Conservation (phyloP, 2,888 invertebrate species). For the Polylopha cassiicola region DNA sequence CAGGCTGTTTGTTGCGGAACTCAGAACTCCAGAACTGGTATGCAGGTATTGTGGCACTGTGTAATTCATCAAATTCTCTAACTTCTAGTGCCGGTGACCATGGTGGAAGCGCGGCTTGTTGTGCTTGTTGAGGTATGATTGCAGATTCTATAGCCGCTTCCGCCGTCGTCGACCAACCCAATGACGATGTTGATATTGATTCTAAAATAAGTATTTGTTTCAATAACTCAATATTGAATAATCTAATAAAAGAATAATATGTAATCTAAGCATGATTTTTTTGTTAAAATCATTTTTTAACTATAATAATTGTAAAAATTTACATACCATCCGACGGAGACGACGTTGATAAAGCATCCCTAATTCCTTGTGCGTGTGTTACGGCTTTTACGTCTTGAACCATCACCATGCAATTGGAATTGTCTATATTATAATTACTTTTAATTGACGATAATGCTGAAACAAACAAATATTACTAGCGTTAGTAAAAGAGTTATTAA, state of each 20-base stretch:
- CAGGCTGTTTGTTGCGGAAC: slow-evolving; percentile 93
- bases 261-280: no score
- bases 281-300: no score
- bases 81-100: slow-evolving; percentile 88
- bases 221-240: slow-evolving; percentile 1
- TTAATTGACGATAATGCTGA: slow-evolving; percentile 94
- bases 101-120: slow-evolving; percentile 86
- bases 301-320: slow-evolving; percentile 11
- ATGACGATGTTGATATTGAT: slow-evolving; percentile 77
- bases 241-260: no score
- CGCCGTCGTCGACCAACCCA: slow-evolving; percentile 73
- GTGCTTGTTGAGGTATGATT: slow-evolving; percentile 81
- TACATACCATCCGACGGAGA: slow-evolving; percentile 69
- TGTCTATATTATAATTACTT: slow-evolving; percentile 84
- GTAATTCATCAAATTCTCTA: slow-evolving; percentile 89
- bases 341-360: slow-evolving; percentile 80
- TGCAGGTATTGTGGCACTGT: slow-evolving; percentile 90
- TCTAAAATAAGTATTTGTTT: slow-evolving; percentile 80
- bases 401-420: slow-evolving; percentile 88
- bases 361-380: slow-evolving; percentile 90
- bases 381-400: slow-evolving; percentile 93
- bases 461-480: slow-evolving; percentile 56
- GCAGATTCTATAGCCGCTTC: slow-evolving; percentile 75
- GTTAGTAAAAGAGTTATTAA: slow-evolving; percentile 8
- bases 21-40: slow-evolving; percentile 96